Evolutionary conservation across 2,888 invertebrate species (phyloP).

Genomic region (Ptilodon capucinus): DNA sequence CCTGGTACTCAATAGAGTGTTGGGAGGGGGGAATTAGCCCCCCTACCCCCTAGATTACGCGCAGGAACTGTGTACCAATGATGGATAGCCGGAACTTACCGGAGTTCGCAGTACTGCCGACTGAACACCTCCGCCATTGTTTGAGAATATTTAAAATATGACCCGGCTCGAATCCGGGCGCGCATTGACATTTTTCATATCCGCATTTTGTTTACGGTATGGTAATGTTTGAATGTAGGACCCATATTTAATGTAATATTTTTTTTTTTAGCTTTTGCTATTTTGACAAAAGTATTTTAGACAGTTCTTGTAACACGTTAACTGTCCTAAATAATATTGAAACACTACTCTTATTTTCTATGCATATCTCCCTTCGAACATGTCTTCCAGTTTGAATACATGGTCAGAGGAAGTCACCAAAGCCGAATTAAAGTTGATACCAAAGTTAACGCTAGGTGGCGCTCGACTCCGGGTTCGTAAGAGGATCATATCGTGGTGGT

Average conservation of each 20-base stretch:
- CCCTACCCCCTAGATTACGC: constrained; percentile 48
- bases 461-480: constrained; percentile 16
- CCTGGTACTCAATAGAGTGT: not conserved
- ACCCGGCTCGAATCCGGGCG: constrained; percentile 9
- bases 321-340: too few relatives aligned
- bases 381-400: not conserved
- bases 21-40: constrained; percentile 24
- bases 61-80: constrained; percentile 60
- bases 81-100: constrained; percentile 66
- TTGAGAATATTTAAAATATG: constrained; percentile 34
- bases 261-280: too few relatives aligned
- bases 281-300: too few relatives aligned
- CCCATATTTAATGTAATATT: not conserved
- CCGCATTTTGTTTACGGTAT: constrained; percentile 16
- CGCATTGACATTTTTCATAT: constrained; percentile 32
- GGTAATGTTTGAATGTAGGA: not conserved
- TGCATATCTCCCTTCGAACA: not conserved
- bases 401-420: constrained; percentile 16
- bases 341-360: too few relatives aligned
- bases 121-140: constrained; percentile 22
- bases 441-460: constrained; percentile 34
- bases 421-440: constrained; percentile 29
- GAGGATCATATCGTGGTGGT: constrained; percentile 34
- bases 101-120: constrained; percentile 28
- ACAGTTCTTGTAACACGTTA: too few relatives aligned